A percentile compares a stretch with the other conserved stretches of the same genome.
phyloP scores from a whole-genome alignment of 1,140 invertebrate genomes.

The Belonocnema kinseyi region DNA sequence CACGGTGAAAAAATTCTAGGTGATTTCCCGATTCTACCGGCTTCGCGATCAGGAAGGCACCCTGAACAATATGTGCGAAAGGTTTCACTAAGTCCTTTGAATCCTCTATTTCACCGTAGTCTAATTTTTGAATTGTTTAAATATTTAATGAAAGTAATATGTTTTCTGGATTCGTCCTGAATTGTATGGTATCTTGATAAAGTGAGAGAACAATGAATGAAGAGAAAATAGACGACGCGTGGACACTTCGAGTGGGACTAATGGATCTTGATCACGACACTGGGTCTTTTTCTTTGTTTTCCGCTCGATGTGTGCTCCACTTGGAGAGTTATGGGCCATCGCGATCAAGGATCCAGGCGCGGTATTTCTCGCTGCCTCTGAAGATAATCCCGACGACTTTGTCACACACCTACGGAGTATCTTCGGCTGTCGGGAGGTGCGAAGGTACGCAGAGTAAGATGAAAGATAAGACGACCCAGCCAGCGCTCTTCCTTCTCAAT shows the following conservation, averaged over 20 bases:
- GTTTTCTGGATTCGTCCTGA: background rate
- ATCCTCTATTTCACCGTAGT: too few species aligned
- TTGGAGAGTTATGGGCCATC: slow-evolving; percentile 27
- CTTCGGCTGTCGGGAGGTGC: slow-evolving; percentile 32
- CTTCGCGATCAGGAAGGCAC: too few species aligned
- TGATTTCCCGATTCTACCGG: too few species aligned
- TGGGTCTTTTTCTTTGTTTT: slow-evolving; percentile 10
- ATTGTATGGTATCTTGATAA: slow-evolving; percentile 3
- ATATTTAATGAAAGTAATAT: background rate
- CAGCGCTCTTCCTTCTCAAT: slow-evolving; percentile 51
- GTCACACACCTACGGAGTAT: slow-evolving; percentile 9
- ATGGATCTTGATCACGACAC: slow-evolving; percentile 23
- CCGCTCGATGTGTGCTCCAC: background rate
- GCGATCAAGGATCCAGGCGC: slow-evolving; percentile 12
- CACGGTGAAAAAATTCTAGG: too few species aligned
- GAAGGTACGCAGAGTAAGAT: slow-evolving; percentile 44
- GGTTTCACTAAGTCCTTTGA: too few species aligned
- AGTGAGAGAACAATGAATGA: slow-evolving; percentile 3
- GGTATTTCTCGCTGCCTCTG: slow-evolving; percentile 12
- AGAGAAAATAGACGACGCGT: slow-evolving; percentile 8
- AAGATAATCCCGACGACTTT: slow-evolving; percentile 12
- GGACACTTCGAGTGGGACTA: slow-evolving; percentile 9
- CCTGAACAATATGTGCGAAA: too few species aligned
- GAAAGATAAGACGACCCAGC: slow-evolving; percentile 37
- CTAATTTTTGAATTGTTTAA: background rate